Base-by-base conservation (phyloP, 2,888 invertebrate genomes). In the Nymphalis urticae region DNA sequence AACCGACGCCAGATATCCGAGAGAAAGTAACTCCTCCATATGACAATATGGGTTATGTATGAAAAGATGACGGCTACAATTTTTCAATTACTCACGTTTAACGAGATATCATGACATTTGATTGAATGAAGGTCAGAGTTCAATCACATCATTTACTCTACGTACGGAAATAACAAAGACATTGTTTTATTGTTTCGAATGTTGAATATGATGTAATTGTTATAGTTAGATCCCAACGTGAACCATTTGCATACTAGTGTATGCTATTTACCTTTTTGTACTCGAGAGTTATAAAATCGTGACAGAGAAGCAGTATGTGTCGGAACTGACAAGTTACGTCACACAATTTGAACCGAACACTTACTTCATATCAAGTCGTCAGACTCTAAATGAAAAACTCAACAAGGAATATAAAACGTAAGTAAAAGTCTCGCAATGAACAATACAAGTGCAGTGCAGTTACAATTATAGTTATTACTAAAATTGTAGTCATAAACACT, bases 31-130 rank as follows among this genome's bases (percentile, higher is more conserved):
- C 54, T 68, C 66, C 66, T 71, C 68, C 64, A 61, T 65, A 61
- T 56, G 66, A 70, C 64, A 70, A 61, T 64, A 66, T 73, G 64
- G 65, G 54, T 68, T 53, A 68, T 56, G 69, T 62, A 32, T 17
- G 17, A 60, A 58, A 76, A 80, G 80, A 60, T 73, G 70, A 71
- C 73, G 69, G 67, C 72, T 74, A 76, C 77, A 77, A 80, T 79
- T 80, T 82, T 83, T 85, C 85, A 83, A 80, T 83, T 79, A 81
- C 75, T 64, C 72, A 73, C 78, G 77, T 76, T 65, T 85, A 88
- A 87, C 86, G 82, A 85, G 87, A 79, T 80, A 73, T 74, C 74
- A 76, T 79, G 80, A 79, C 80, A 79, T 79, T 80, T 80, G 75
- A 80, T 79, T 76, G 77, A 74, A 66, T 69, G 72, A 76, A 77